Evolutionary conservation across 1,140 invertebrate species (phyloP).

Genomic region (Telenomus remus): DNA sequence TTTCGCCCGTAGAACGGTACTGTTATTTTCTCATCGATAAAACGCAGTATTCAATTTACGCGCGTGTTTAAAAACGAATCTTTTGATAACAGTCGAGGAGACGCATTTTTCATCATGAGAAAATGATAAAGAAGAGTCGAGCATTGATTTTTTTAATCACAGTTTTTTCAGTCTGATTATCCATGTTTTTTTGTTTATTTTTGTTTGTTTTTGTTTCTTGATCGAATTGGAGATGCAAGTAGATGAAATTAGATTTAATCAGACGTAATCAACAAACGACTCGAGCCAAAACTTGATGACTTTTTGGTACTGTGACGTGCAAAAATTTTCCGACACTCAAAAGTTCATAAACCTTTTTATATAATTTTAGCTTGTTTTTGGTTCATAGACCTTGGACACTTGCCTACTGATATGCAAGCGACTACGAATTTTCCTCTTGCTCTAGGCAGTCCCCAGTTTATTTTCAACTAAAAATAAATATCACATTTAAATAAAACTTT

Average conservation of each 20-base stretch:
- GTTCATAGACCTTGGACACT: conserved; percentile 42
- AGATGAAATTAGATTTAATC: no score
- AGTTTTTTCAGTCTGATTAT: no score
- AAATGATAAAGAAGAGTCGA: no score
- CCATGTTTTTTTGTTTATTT: no score
- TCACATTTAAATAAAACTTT: no score
- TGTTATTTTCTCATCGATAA: conserved; percentile 21
- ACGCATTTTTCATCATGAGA: no score
- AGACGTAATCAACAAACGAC: no score
- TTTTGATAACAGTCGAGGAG: background rate
- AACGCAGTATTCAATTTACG: background rate
- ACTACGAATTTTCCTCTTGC: background rate
- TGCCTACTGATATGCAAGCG: conserved; percentile 33
- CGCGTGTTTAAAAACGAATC: background rate
- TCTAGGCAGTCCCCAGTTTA: background rate
- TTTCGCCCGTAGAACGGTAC: conserved; percentile 38
- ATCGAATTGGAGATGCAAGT: no score
- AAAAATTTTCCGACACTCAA: conserved; percentile 12
- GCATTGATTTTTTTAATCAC: no score
- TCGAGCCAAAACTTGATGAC: background rate
- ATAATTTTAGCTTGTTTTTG: conserved; percentile 30
- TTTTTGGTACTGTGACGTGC: background rate
- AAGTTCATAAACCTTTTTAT: conserved; percentile 47
- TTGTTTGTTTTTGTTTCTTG: no score
- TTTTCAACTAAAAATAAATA: no score